Base-by-base conservation (phyloP, 2,888 invertebrate species). In the Eupithecia centaureata region DNA sequence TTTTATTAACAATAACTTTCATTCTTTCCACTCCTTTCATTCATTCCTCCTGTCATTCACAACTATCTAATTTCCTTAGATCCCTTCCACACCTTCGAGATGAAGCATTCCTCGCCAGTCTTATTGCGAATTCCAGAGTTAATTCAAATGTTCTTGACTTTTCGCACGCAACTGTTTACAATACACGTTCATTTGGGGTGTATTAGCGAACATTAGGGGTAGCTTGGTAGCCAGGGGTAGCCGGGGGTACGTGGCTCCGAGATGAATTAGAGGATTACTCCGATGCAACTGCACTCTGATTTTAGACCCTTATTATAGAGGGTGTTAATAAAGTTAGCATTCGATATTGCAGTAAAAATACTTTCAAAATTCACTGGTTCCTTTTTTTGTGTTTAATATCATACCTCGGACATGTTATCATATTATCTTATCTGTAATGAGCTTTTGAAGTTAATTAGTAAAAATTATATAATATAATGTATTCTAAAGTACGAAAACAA, bases 281-380 rank as follows among this genome's bases (percentile, higher is more conserved):
- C 87, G 86, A 87, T 91, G 91, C 91, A 90, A 91, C 90, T 93
- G 92, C 92, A 91, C 92, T 91, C 91, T 90, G 93, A 92, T 92
- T 93, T 92, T 84, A 85, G 84, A 90, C 88, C 86, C 85, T 82
- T 82, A 79, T 71, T 76, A 59, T 90, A 91, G 86, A 91, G 91
- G 88, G 62, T 90, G 71, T 70, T 62, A 70, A 71, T 68, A 63
- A 62, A 64, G 56, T 63, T 61, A 42, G 28, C 0, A 13, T 52
- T 27, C 15, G 27, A 10, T 27, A 52, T 52, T 27, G 52, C 52
- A 15, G 2, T 15, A 5, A 13, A 15, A 22, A 10, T 42, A 27
- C 27, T 27, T n/a, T 7, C 7, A 52, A 4, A 13, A 15, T 7
- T 52, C 27, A 27, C 52, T 1, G 15, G 25, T 15, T 15, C 5